phyloP scores from a whole-genome alignment of 1,140 invertebrate genomes.

The Ceratosolen solmsi region DNA sequence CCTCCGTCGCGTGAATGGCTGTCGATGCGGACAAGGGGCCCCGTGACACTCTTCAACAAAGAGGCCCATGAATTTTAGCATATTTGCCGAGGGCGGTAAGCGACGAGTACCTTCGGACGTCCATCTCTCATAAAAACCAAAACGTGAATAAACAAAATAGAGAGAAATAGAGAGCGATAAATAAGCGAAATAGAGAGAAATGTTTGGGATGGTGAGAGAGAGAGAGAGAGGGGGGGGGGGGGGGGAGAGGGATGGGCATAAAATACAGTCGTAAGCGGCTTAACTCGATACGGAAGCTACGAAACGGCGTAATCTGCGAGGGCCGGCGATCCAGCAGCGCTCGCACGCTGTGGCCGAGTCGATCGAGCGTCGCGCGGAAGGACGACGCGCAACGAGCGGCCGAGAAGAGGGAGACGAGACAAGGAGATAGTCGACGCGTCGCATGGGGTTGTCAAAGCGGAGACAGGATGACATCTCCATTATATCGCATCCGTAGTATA shows the following conservation, averaged over 20 bases:
- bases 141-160: no score
- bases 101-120: no score
- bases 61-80: no score
- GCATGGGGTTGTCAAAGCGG: constrained; percentile 71
- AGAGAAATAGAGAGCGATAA: no score
- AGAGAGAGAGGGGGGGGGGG: not conserved
- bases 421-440: constrained; percentile 60
- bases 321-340: not conserved
- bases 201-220: no score
- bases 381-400: not conserved
- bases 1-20: no score
- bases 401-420: constrained; percentile 46
- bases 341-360: not conserved
- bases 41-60: no score
- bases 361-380: not conserved
- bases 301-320: constrained; percentile 28
- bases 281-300: constrained; percentile 34
- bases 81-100: no score
- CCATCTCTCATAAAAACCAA: no score
- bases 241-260: not conserved
- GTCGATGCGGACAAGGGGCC: no score
- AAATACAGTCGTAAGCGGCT: constrained; percentile 39
- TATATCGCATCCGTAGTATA: constrained; percentile 62
- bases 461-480: constrained; percentile 73
- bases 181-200: no score